Conservation (phyloP, 1,140 invertebrate genomes). For the Penaeus indicus region DNA sequence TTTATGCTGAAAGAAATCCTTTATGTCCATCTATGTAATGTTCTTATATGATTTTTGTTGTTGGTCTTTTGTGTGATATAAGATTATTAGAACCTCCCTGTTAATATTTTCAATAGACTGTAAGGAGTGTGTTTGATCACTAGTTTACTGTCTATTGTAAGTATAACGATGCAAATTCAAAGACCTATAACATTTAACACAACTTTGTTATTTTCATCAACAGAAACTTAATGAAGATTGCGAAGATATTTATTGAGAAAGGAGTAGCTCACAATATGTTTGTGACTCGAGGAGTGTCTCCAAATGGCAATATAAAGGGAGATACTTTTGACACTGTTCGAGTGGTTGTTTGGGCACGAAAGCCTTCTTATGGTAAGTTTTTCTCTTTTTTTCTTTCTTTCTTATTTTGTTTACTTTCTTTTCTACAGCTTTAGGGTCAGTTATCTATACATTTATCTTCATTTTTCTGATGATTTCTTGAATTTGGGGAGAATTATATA, state of each 20-base stretch:
- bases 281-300: slow-evolving; percentile 74
- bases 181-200: neutral
- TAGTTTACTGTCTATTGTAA: too few relatives aligned
- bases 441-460: neutral
- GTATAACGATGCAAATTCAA: neutral
- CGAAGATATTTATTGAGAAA: slow-evolving; percentile 74
- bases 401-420: too few relatives aligned
- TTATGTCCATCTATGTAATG: too few relatives aligned
- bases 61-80: too few relatives aligned
- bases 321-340: slow-evolving; percentile 71
- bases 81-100: too few relatives aligned
- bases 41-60: too few relatives aligned
- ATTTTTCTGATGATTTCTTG: neutral
- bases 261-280: slow-evolving; percentile 80
- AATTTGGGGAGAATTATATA: neutral
- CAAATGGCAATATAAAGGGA: slow-evolving; percentile 54
- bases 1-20: too few relatives aligned
- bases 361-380: slow-evolving; percentile 70
- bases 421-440: too few relatives aligned
- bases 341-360: slow-evolving; percentile 78
- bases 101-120: too few relatives aligned
- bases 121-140: too few relatives aligned
- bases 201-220: slow-evolving; percentile 4
- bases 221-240: slow-evolving; percentile 72
- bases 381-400: neutral